Evolutionary conservation across 2,797 vertebrate species (phyloP).

Genomic region (Bufotes viridis): DNA sequence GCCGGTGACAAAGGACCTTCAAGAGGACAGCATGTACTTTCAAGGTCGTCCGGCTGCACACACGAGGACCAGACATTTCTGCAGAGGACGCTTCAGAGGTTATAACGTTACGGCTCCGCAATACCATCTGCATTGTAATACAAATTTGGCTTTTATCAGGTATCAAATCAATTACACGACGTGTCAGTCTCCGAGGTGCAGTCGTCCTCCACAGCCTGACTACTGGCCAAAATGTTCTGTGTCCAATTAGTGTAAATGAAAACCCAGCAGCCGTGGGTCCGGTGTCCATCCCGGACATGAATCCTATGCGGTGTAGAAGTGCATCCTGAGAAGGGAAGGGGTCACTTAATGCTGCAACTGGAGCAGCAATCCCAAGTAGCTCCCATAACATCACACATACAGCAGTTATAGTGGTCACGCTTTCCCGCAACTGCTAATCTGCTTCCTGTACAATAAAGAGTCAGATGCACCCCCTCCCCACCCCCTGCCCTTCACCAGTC

Average conservation of each 20-base stretch:
- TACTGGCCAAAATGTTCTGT: constrained; percentile 38
- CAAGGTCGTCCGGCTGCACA: not conserved
- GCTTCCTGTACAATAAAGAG: constrained; percentile 14
- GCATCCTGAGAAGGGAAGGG: not conserved
- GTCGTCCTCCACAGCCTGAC: constrained; percentile 7
- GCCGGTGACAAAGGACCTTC: constrained; percentile 27
- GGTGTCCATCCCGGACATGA: constrained; percentile 13
- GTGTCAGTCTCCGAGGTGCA: not conserved
- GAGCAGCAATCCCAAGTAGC: constrained; percentile 43
- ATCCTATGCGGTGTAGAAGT: not conserved
- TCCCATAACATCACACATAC: not conserved
- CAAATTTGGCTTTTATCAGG: constrained; percentile 13
- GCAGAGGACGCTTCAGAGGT: not conserved
- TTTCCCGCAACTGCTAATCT: constrained; percentile 22
- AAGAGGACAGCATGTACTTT: constrained; percentile 7
- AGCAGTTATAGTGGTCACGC: not conserved
- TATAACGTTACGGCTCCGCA: not conserved
- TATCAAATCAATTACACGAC: constrained; percentile 31
- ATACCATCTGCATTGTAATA: not conserved
- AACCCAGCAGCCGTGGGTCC: not conserved
- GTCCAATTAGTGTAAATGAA: constrained; percentile 35
- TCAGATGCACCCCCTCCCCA: not conserved
- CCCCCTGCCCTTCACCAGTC: not conserved
- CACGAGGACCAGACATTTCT: not conserved
- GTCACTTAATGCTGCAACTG: constrained; percentile 42